A percentile compares a stretch with the other conserved stretches of the same genome.
Conservation (phyloP, 2,113 vertebrate genomes). For the Mobula birostris region DNA sequence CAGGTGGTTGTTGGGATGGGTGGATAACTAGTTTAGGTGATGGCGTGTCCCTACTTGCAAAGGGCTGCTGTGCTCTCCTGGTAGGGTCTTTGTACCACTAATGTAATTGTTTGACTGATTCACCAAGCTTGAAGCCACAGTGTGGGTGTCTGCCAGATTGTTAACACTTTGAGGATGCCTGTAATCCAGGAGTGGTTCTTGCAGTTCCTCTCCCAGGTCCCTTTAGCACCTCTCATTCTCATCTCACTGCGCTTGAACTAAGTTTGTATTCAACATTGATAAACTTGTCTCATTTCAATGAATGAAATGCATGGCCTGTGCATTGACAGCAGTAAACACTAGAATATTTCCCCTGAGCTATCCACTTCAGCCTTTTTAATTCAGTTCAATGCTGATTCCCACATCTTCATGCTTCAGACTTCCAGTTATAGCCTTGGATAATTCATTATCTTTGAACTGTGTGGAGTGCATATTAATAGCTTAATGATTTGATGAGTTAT, state of each 20-base stretch:
- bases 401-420: not conserved
- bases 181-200: not conserved
- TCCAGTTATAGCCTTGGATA: not conserved
- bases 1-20: too few relatives aligned
- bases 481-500: not conserved
- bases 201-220: not conserved
- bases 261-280: not conserved
- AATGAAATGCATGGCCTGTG: not conserved
- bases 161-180: not conserved
- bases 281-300: not conserved
- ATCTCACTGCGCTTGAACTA: not conserved
- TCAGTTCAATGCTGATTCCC: not conserved
- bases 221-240: not conserved
- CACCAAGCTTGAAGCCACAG: not conserved
- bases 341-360: too few relatives aligned
- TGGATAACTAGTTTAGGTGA: too few relatives aligned
- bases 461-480: not conserved
- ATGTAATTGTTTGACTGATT: not conserved
- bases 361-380: not conserved
- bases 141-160: not conserved
- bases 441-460: not conserved
- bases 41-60: too few relatives aligned
- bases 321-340: too few relatives aligned
- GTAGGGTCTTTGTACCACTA: too few relatives aligned
- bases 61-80: too few relatives aligned